Conservation (phyloP, 2,797 vertebrate species). For the Coluber constrictor region DNA sequence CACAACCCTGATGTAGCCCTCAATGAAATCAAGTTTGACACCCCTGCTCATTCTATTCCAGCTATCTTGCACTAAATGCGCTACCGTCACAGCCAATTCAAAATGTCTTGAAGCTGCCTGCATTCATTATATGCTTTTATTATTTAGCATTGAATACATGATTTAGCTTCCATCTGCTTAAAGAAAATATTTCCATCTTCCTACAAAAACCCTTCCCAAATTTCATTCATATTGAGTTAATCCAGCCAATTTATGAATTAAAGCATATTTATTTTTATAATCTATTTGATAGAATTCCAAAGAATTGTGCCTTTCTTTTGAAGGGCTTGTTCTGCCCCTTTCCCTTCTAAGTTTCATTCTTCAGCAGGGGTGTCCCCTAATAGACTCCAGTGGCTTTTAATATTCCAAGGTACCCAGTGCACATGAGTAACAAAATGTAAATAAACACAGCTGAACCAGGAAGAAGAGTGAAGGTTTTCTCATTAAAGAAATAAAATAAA, state of each 20-base stretch:
- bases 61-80: neutral
- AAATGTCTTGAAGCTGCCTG: constrained; percentile 60
- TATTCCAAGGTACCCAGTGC: constrained; percentile 70
- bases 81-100: constrained; percentile 38
- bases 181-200: constrained; percentile 75
- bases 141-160: constrained; percentile 65
- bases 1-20: no score
- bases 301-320: constrained; percentile 74
- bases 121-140: constrained; percentile 67
- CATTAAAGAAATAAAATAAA: constrained; percentile 85
- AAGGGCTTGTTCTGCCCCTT: constrained; percentile 58
- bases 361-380: constrained; percentile 58
- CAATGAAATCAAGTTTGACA: no score
- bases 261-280: constrained; percentile 79
- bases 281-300: constrained; percentile 75
- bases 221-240: constrained; percentile 82
- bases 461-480: constrained; percentile 78
- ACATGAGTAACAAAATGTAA: constrained; percentile 75
- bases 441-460: constrained; percentile 81
- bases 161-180: constrained; percentile 71
- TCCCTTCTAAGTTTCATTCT: constrained; percentile 10
- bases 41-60: neutral
- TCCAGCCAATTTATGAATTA: constrained; percentile 76
- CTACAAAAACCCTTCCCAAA: constrained; percentile 80
- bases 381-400: constrained; percentile 57